Evolutionary conservation across 2,797 vertebrate species (phyloP).

Genomic region (Saxicola maurus): DNA sequence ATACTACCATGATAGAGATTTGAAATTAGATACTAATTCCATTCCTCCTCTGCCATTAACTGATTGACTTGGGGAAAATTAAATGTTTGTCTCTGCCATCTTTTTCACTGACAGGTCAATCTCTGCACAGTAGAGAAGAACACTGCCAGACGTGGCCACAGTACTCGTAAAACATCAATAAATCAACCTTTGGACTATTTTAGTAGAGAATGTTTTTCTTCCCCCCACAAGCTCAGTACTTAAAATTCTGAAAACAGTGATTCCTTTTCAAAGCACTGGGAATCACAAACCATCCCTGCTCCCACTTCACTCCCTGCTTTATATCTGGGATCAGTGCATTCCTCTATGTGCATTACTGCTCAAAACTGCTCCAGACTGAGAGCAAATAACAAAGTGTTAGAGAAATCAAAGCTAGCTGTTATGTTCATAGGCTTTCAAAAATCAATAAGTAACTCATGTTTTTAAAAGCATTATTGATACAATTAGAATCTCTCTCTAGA

Average conservation of each 20-base stretch:
- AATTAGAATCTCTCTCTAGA: background rate
- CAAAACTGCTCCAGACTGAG: background rate
- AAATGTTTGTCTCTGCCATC: background rate
- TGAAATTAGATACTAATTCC: background rate
- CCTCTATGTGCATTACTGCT: background rate
- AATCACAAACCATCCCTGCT: background rate
- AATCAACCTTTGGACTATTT: background rate
- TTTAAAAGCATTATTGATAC: background rate
- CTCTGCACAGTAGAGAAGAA: background rate
- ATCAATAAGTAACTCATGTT: background rate
- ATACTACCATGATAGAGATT: fast-evolving
- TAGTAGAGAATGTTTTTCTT: fast-evolving
- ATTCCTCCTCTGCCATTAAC: background rate
- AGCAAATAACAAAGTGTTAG: background rate
- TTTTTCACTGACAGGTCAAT: background rate
- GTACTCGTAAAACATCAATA: background rate
- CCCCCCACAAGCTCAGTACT: fast-evolving
- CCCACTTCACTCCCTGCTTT: background rate
- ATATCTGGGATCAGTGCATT: background rate
- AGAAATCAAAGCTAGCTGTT: background rate
- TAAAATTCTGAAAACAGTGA: background rate
- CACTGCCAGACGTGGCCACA: background rate
- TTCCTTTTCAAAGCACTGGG: background rate
- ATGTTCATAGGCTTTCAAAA: background rate
- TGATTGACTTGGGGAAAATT: background rate